A percentile compares a stretch with the other conserved stretches of the same genome.
phyloP scores from a whole-genome alignment of 53 echinoderm and acorn worm species.

The Arbacia lixula region DNA sequence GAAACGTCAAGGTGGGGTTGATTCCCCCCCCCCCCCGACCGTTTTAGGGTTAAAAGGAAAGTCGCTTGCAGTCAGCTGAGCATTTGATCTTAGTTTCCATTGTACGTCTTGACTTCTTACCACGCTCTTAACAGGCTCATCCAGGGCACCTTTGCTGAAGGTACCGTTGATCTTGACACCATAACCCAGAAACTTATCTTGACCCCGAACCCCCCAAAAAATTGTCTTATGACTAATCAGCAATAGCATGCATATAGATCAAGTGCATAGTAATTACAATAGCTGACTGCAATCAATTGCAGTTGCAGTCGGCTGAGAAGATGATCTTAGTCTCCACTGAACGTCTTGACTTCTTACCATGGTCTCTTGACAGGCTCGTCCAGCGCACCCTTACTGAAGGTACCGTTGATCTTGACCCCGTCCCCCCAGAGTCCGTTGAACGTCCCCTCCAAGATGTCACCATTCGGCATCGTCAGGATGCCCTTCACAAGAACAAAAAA shows the following conservation, averaged over 20 bases:
- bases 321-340: neutral
- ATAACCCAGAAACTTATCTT: too few relatives aligned
- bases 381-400: conserved; percentile 70
- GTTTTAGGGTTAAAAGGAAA: too few relatives aligned
- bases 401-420: conserved; percentile 95
- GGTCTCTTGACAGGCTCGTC: conserved; percentile 31
- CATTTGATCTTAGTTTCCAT: neutral
- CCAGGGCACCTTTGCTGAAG: conserved; percentile 69
- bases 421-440: conserved; percentile 98
- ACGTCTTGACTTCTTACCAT: conserved; percentile 23
- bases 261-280: too few relatives aligned
- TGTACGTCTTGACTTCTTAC: neutral
- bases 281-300: too few relatives aligned
- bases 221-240: too few relatives aligned
- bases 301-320: too few relatives aligned
- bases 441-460: conserved; percentile 86
- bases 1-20: too few relatives aligned
- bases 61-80: too few relatives aligned
- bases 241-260: too few relatives aligned
- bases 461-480: conserved; percentile 81
- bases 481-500: conserved; percentile 57
- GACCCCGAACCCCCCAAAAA: too few relatives aligned
- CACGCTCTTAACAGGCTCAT: conserved; percentile 34
- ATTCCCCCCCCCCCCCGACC: too few relatives aligned
- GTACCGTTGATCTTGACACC: conserved; percentile 97